Evolutionary conservation across 2,113 vertebrate species (phyloP), one percentile per base, ranked within the genome.

Genomic region (Oreochromis aureus): DNA sequence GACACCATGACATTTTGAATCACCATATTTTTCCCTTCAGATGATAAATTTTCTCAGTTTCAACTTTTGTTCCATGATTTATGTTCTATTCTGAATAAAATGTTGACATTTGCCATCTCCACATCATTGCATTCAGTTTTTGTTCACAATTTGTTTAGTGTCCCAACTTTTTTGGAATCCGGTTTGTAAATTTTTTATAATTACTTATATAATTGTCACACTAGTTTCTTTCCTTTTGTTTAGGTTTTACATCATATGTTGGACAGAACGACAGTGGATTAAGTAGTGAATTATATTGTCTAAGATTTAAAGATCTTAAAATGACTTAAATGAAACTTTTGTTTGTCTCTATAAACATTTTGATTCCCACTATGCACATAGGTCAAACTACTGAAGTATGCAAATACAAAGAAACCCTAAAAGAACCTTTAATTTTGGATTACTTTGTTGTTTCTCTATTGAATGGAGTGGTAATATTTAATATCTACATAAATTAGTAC

Each of bases 351-450:
- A 0, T 22, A 69, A 69, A 69, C 34, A 22, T 69, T 39, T 39
- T 22, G 34, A 41, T 41, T 39, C 63, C 34, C 34, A 22, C 4
- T 41, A 15, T 69, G n/a, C 12, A 41, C 58, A 34, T 34, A 61
- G 58, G 58, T 61, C 58, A 61, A 61, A 61, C 58, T 61, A 34
- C 9, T 61, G 16, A 61, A 61, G 30, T 34, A 19, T 61, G 58
- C 30, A 61, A 34, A 19, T 1, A 61, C 58, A 61, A 61, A 61
- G 32, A 32, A 3, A 0, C 1, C 19, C 34, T 39, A 69, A 69
- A 69, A 69, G 1, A 41, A 13, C n/a, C 11, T 41, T 69, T 69
- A 36, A 7, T 69, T 15, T 41, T 41, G 36, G 19, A 13, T 24
- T 69, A 4, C 11, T 41, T 69, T 69, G 63, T 69, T 69, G 61